A percentile compares a stretch with the other conserved stretches of the same genome.
These are phyloP conservation scores for Lepas anatifera DNA, from an alignment of 2,888 invertebrate species.

Conservation along the genomic window DNA sequence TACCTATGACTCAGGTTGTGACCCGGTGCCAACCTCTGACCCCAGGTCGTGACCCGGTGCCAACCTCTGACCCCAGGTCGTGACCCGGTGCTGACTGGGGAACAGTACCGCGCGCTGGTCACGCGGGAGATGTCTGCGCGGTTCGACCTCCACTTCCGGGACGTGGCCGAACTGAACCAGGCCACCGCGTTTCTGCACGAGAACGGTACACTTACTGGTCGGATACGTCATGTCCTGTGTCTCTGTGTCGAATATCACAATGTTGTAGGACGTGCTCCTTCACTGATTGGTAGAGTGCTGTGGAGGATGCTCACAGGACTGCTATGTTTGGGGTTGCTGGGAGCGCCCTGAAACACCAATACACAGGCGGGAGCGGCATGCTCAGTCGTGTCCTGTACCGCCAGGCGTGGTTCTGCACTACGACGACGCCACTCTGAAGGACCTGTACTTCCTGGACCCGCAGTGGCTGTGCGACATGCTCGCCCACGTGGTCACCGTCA, in stretches of 20 bases:
- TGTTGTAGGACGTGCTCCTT: too few species aligned
- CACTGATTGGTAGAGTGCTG: too few species aligned
- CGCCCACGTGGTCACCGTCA: slow-evolving; percentile 88
- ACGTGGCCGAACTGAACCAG: slow-evolving; percentile 62
- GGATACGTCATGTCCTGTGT: too few species aligned
- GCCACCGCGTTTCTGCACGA: slow-evolving; percentile 96
- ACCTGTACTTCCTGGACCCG: slow-evolving; percentile 91
- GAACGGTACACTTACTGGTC: too few species aligned
- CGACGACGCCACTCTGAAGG: slow-evolving; percentile 84
- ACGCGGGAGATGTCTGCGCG: slow-evolving; percentile 49
- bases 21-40: not conserved
- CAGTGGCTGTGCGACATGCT: slow-evolving; percentile 98
- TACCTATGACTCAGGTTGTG: not conserved
- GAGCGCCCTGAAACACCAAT: too few species aligned
- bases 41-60: not conserved
- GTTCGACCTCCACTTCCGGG: slow-evolving; percentile 62
- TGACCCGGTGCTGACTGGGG: slow-evolving; percentile 73
- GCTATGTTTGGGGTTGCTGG: too few species aligned
- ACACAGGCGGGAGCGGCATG: too few species aligned
- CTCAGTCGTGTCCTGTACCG: too few species aligned
- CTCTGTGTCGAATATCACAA: too few species aligned
- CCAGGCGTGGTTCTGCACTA: slow-evolving; percentile 80
- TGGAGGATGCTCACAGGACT: too few species aligned
- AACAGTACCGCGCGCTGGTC: slow-evolving; percentile 52
- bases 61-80: slow-evolving; percentile 34